Percentiles rank a stretch among this genome's conserved stretches.
These are phyloP conservation scores for Drosophila lacteicornis DNA, from an alignment of 1,140 invertebrate genomes.

Conservation along the genomic window DNA sequence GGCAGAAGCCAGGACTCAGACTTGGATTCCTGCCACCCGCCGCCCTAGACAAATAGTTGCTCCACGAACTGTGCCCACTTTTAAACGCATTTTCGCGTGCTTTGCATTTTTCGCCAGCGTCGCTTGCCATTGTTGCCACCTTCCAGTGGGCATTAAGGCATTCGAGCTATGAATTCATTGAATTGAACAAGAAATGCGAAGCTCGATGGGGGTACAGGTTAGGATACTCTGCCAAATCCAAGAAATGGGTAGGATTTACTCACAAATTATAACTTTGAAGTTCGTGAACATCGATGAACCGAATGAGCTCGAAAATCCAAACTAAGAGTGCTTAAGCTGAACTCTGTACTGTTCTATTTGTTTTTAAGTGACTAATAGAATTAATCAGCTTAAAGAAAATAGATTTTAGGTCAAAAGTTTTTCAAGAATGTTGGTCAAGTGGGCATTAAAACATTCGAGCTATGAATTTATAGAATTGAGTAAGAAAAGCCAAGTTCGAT, in stretches of 20 bases:
- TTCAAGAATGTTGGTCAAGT: neutral
- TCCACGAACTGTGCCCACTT: constrained; percentile 40
- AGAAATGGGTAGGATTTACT: neutral
- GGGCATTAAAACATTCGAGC: constrained; percentile 39
- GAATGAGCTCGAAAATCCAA: neutral
- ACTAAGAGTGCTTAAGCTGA: neutral
- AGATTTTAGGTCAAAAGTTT: neutral
- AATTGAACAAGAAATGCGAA: constrained; percentile 20
- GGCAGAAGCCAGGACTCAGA: constrained; percentile 9
- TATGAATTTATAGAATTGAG: constrained; percentile 24
- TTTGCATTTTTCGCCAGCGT: constrained; percentile 40
- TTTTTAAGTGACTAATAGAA: no score
- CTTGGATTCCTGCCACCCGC: neutral
- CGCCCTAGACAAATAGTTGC: constrained; percentile 20
- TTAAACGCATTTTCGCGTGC: constrained; percentile 69
- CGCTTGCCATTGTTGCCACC: constrained; percentile 43
- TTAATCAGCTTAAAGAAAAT: neutral
- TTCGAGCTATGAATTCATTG: constrained; percentile 16
- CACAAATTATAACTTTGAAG: neutral
- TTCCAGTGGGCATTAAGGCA: constrained; percentile 45
- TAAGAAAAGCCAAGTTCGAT: constrained; percentile 13
- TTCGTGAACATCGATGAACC: neutral
- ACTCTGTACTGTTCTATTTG: neutral
- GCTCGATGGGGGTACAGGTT: constrained; percentile 6
- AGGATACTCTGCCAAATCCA: neutral